Base-by-base conservation (phyloP, 2,113 vertebrate genomes). In the Mesitornis unicolor region DNA sequence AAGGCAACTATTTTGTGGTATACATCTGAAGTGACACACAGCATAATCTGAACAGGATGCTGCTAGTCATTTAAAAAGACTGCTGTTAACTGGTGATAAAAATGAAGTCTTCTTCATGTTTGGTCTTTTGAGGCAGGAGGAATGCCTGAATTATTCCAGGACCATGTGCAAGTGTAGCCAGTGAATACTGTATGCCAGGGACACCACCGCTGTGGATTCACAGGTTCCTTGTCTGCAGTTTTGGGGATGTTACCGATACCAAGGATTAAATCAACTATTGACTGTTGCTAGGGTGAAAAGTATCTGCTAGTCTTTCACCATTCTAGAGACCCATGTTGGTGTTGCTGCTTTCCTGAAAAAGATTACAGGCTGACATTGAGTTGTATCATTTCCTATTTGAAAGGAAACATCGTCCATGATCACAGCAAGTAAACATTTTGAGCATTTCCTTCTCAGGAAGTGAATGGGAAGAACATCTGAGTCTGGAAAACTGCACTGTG, bases 381-480 rank as follows among this genome's bases (percentile, higher is more conserved):
- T 89, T 71, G 45, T 77, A 79, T 90, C 7, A 91, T 95, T 96
- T 96, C 93, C 91, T 87, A 22, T 78, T 89, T 91, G 61, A 97
- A 90, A 93, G 95, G 94, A 97, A 96, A 94, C 0, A 1, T 26
- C 51, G 63, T 89, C 70, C 67, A 38, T 38, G 91, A 93, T 84
- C 89, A 78, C 57, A 96, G 84, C 56, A 96, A 96, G 84, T 87
- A 96, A 95, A 93, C 90, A 96, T 93, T 96, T 80, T 94, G 89
- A 95, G 77, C 89, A 83, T 73, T 97, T 97, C 96, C 93, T 93
- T 91, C 91, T 95, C 84, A 95, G 95, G 94, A 96, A 96, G 87
- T 89, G 74, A 93, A 94, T 91, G 51, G 89, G 81, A 96, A 96
- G 93, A 94, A 91, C 91, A 96, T 96, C 87, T 96, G 94, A 87